Evolutionary conservation across 2,888 invertebrate genomes (phyloP), one percentile per base, ranked within the genome.

Genomic region (Drosophila quinaria): DNA sequence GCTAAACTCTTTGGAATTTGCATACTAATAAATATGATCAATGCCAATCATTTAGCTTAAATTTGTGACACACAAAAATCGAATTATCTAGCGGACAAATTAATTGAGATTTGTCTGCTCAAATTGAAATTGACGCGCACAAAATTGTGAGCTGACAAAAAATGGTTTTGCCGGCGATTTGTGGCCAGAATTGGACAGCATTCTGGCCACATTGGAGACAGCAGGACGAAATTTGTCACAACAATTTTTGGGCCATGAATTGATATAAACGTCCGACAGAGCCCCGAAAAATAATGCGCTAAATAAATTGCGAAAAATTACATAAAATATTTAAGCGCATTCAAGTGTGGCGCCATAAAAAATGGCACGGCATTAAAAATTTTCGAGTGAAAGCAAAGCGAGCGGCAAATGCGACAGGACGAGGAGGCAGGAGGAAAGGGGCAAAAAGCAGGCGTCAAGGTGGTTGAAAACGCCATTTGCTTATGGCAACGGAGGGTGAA

Each of bases 271-370:
- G 81, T 75, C 67, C 39, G 42, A 44, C 64, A 22, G 51, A 54
- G 58, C 47, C 46, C 67, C 65, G 5, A 69, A 83, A 79, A 84
- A 82, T 87, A 89, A 89, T 89, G 82, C 82, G 82, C 85, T 81
- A 87, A 87, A 89, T 87, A 87, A 87, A 87, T 89, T 89, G 90
- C 88, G 80, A 88, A 89, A 89, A 86, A 87, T 87, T 87, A 86
- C 90, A 87, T 87, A 83, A 87, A 87, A 87, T 89, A 87, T 87
- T 87, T 89, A 89, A 87, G 83, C 78, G 86, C 87, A 89, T 87
- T 87, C 86, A 87, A 86, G 89, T 87, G 89, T 87, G 72, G 87
- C 81, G 78, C 80, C 67, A 85, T 89, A 89, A 87, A 85, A 86
- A 89, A 86, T 86, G 87, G 87, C 75, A 54, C 31, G 70, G 85